Conservation (phyloP, 2,888 invertebrate genomes). For the Cryptocephalus primarius region DNA sequence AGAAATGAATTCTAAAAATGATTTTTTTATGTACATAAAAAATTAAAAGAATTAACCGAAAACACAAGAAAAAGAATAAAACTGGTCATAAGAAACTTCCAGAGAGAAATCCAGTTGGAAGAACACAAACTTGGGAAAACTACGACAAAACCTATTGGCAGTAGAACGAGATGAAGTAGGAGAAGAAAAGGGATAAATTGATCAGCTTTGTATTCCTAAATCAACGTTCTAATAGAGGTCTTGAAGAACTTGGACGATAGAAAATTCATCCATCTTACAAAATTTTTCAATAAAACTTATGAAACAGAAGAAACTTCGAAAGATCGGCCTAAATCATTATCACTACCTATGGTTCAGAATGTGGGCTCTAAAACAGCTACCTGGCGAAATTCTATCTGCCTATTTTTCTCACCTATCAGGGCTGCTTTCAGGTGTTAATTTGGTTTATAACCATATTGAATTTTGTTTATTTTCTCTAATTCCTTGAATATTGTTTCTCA, state of each 20-base stretch:
- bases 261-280: slow-evolving; percentile 1
- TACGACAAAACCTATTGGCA: no score
- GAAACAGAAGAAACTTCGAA: neutral
- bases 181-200: neutral
- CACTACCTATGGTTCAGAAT: neutral
- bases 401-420: no score
- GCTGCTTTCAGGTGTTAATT: no score
- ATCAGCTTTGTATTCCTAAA: no score
- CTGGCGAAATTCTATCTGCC: no score
- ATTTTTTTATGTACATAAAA: neutral
- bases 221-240: neutral
- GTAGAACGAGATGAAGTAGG: neutral
- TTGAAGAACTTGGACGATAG: neutral
- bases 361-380: no score
- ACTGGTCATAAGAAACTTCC: neutral
- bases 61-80: neutral
- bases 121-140: neutral
- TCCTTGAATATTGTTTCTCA: no score
- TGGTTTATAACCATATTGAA: no score
- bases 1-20: neutral
- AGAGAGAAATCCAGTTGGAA: neutral
- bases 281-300: neutral
- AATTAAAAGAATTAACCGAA: neutral
- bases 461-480: no score
- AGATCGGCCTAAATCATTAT: neutral